These are phyloP conservation scores for Sceliomorpha sp. DNA, from an alignment of 2,888 invertebrate genomes.

Conservation along the genomic window DNA sequence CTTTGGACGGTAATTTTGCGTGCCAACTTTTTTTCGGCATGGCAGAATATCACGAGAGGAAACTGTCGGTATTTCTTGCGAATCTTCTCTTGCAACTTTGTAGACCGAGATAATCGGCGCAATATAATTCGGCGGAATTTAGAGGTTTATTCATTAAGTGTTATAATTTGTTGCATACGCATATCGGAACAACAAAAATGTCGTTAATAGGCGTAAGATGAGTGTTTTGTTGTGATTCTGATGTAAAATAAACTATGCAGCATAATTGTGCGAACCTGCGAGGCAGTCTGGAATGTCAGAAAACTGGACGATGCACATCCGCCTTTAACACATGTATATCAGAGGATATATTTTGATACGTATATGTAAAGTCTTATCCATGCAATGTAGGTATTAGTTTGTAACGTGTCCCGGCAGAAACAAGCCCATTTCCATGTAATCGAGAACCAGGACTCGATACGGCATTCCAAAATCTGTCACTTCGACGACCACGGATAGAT, in stretches of 20 bases:
- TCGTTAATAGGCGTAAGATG: slow-evolving; percentile 9
- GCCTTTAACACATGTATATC: slow-evolving; percentile 8
- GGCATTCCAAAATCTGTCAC: slow-evolving; percentile 1
- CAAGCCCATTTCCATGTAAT: slow-evolving; percentile 11
- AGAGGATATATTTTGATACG: slow-evolving; percentile 42
- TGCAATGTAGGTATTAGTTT: slow-evolving; percentile 17
- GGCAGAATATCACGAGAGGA: slow-evolving; percentile 1
- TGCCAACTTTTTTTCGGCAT: slow-evolving; percentile 2
- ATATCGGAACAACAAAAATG: slow-evolving; percentile 5
- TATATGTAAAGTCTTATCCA: slow-evolving; percentile 16
- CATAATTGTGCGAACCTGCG: slow-evolving; percentile 1
- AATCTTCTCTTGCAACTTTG: slow-evolving; percentile 2
- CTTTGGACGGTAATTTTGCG: slow-evolving; percentile 6
- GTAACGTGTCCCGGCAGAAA: slow-evolving; percentile 6
- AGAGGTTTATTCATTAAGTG: slow-evolving; percentile 10
- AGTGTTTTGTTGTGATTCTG: slow-evolving; percentile 10
- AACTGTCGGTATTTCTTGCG: too few species aligned
- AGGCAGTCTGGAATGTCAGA: slow-evolving; percentile 13
- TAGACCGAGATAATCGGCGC: too few species aligned
- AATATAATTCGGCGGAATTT: slow-evolving; percentile 9
- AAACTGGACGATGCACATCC: slow-evolving; percentile 10
- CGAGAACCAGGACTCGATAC: too few species aligned
- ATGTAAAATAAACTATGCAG: slow-evolving; percentile 3
- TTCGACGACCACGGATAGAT: neutral
- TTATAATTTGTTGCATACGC: slow-evolving; percentile 12